Evolutionary conservation across 2,797 vertebrate species (phyloP).

Genomic region (Lindbergichthys nudifrons): DNA sequence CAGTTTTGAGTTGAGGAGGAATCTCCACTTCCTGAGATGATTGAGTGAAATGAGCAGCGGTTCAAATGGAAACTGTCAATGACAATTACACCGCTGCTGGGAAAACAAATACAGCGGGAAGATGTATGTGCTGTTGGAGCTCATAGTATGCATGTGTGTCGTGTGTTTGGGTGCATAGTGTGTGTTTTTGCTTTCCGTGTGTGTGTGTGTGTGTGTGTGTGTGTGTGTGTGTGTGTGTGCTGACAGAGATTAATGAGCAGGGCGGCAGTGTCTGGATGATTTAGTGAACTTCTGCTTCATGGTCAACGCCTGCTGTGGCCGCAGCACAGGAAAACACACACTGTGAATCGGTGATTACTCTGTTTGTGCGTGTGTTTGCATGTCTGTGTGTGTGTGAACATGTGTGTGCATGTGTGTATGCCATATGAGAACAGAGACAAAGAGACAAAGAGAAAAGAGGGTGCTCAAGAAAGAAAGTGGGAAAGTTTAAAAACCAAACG

Average conservation of each 20-base stretch:
- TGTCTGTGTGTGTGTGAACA: conserved; percentile 28
- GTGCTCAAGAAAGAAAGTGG: not conserved
- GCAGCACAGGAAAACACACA: conserved; percentile 66
- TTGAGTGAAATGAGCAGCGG: conserved; percentile 25
- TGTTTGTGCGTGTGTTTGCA: conserved; percentile 5
- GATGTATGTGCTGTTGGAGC: not conserved
- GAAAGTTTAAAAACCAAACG: not conserved
- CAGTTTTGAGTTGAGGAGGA: conserved; percentile 44
- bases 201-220: conserved; percentile 16
- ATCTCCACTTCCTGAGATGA: conserved; percentile 60
- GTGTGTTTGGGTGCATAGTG: conserved; percentile 1
- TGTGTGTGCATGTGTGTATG: conserved; percentile 3
- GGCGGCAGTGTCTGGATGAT: conserved; percentile 55
- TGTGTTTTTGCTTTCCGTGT: not conserved
- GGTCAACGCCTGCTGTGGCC: conserved; percentile 64
- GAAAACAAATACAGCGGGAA: not conserved
- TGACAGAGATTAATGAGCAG: conserved; percentile 60
- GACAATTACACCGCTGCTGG: conserved; percentile 22
- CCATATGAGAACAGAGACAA: not conserved
- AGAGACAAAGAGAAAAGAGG: not conserved
- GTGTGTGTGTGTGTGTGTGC: conserved; percentile 12
- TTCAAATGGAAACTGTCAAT: conserved; percentile 41
- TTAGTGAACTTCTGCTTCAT: conserved; percentile 58
- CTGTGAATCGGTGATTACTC: conserved; percentile 41
- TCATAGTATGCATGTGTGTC: not conserved